phyloP scores from a whole-genome alignment of 2,888 invertebrate species.

The Mythimna impura region DNA sequence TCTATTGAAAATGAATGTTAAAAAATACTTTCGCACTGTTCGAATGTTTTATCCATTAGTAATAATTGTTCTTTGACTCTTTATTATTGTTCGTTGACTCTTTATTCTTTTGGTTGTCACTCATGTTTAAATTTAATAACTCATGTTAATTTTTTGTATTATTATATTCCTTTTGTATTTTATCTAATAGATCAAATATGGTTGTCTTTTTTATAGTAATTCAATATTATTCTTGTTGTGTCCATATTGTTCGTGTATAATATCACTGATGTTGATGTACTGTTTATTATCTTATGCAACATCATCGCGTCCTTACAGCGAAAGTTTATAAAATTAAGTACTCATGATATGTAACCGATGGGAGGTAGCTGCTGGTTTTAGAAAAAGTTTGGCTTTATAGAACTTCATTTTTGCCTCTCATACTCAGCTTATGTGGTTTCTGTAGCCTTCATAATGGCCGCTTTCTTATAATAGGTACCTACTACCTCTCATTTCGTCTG shows the following conservation, averaged over 20 bases:
- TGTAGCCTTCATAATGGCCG: not conserved
- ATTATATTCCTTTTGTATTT: slow-evolving; percentile 13
- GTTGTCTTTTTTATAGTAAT: not conserved
- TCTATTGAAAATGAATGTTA: too few species aligned
- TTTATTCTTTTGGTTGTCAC: slow-evolving; percentile 13
- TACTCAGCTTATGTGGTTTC: not conserved
- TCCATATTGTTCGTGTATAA: not conserved
- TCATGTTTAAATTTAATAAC: not conserved
- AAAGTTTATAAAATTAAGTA: not conserved
- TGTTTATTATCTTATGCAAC: slow-evolving; percentile 5
- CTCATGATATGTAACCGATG: not conserved
- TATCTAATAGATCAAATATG: not conserved
- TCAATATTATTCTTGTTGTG: not conserved
- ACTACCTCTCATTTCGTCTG: not conserved
- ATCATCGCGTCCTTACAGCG: slow-evolving; percentile 6
- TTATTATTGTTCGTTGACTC: not conserved
- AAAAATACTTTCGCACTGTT: not conserved
- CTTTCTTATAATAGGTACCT: not conserved
- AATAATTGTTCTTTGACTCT: slow-evolving; percentile 8
- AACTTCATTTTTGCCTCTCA: too few species aligned
- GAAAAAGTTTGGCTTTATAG: not conserved
- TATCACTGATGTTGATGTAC: not conserved
- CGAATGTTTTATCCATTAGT: slow-evolving; percentile 8
- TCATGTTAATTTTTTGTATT: not conserved
- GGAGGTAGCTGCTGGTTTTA: not conserved